Evolutionary conservation across 2,888 invertebrate species (phyloP).

Genomic region (Metellina segmentata): DNA sequence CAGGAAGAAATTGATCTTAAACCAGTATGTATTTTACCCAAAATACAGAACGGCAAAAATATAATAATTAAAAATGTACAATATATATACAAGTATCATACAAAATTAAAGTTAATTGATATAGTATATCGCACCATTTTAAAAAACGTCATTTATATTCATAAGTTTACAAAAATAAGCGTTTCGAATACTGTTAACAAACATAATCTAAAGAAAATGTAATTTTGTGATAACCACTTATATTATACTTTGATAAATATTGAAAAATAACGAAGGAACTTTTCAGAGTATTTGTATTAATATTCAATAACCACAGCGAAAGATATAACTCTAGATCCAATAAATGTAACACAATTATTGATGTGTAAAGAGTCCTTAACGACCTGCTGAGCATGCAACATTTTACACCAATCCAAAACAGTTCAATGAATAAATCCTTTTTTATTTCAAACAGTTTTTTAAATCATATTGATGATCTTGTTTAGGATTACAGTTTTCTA

Average conservation of each 20-base stretch:
- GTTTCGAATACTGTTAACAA: no score
- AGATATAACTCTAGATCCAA: not conserved
- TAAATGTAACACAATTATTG: not conserved
- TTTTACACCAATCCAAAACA: not conserved
- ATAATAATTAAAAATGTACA: no score
- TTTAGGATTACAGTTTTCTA: not conserved
- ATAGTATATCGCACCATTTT: no score
- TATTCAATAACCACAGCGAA: not conserved
- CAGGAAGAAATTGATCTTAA: no score
- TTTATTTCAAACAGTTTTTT: not conserved
- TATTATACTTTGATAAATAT: not conserved
- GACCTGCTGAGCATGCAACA: not conserved
- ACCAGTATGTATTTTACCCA: no score
- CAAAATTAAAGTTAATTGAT: no score
- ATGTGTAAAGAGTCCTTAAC: not conserved
- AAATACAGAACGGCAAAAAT: no score
- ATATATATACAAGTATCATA: no score
- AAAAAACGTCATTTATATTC: no score
- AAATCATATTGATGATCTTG: not conserved
- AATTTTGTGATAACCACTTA: not conserved
- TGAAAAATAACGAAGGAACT: not conserved
- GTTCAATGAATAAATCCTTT: not conserved
- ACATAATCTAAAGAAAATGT: no score
- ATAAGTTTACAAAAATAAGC: no score
- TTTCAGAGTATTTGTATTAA: not conserved